These are phyloP conservation scores for Acrocephalus kingi DNA, from an alignment of 2,113 vertebrate species.

Conservation along the genomic window DNA sequence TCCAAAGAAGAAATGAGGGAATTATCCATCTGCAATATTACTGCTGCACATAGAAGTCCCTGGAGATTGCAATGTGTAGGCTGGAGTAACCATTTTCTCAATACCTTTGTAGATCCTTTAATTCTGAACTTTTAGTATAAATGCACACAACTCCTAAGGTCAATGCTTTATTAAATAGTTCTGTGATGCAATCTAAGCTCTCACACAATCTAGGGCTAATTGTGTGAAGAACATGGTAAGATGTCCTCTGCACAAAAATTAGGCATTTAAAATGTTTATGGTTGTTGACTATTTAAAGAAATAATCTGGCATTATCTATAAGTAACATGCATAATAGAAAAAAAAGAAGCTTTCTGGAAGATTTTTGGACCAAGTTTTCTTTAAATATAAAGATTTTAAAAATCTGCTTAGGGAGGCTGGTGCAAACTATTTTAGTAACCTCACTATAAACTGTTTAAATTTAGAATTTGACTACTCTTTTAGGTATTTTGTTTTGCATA, in stretches of 20 bases:
- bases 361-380: background rate
- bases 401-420: background rate
- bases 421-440: background rate
- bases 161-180: constrained; percentile 2
- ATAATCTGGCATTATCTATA: background rate
- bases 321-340: background rate
- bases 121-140: constrained; percentile 14
- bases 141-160: background rate
- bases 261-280: background rate
- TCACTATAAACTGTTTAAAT: background rate
- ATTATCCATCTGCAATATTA: background rate
- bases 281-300: background rate
- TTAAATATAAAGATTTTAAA: background rate
- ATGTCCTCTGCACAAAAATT: background rate
- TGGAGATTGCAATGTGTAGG: background rate
- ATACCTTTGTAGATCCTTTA: background rate
- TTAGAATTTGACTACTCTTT: background rate
- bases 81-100: background rate
- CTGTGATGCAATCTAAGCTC: background rate
- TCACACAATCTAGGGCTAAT: background rate
- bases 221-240: background rate
- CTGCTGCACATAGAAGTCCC: background rate
- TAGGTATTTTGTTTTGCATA: background rate
- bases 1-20: background rate
- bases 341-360: background rate